These are phyloP conservation scores for Clivina fossor DNA, from an alignment of 2,888 invertebrate species.

Conservation along the genomic window DNA sequence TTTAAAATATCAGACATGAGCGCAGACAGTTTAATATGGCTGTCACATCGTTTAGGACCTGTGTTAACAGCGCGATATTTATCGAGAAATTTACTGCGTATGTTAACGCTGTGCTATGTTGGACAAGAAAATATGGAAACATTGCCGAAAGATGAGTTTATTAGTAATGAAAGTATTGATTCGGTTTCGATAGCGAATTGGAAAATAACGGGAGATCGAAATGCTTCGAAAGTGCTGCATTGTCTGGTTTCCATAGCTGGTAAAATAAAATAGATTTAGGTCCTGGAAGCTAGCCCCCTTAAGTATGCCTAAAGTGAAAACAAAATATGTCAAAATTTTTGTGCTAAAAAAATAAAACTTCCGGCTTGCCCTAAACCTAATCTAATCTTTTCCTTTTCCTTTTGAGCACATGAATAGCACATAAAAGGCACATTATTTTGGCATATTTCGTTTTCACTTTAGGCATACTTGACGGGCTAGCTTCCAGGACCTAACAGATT, in stretches of 20 bases:
- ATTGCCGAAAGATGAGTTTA: conserved; percentile 48
- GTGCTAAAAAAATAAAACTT: too few relatives aligned
- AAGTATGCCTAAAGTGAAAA: not conserved
- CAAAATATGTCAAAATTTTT: too few relatives aligned
- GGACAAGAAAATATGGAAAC: conserved; percentile 74
- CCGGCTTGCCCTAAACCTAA: too few relatives aligned
- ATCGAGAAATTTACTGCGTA: conserved; percentile 86
- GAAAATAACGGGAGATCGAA: conserved; percentile 74
- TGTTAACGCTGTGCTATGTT: conserved; percentile 92
- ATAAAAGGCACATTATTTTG: too few relatives aligned
- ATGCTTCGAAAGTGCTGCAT: conserved; percentile 84
- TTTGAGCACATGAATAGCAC: too few relatives aligned
- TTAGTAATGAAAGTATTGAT: conserved; percentile 54
- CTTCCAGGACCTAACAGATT: too few relatives aligned
- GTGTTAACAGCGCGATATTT: conserved; percentile 89
- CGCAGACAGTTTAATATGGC: conserved; percentile 85
- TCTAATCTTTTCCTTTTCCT: too few relatives aligned
- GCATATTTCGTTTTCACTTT: too few relatives aligned
- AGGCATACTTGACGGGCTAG: too few relatives aligned
- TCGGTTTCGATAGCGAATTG: conserved; percentile 66
- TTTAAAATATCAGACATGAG: conserved; percentile 81
- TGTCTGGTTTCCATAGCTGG: conserved; percentile 87
- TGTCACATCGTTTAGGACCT: conserved; percentile 91
- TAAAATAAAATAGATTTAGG: conserved; percentile 50
- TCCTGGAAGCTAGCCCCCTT: conserved; percentile 17